These are phyloP conservation scores for Lepidonotus clava DNA, from an alignment of 2,888 invertebrate species.

Conservation along the genomic window DNA sequence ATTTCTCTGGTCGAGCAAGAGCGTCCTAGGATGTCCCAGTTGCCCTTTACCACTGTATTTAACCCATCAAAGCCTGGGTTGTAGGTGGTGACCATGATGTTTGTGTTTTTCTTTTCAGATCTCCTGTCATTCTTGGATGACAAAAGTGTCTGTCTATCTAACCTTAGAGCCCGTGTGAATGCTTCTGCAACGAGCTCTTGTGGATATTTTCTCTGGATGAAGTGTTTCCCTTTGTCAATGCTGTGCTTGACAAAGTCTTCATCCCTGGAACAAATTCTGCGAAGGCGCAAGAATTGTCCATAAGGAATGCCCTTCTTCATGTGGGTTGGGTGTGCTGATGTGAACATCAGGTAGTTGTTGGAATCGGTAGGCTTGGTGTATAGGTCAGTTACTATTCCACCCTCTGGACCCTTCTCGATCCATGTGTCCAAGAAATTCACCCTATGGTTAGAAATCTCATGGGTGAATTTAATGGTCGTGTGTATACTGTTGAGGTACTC, in stretches of 20 bases:
- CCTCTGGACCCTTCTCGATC: neutral
- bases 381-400: neutral
- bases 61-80: neutral
- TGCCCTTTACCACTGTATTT: neutral
- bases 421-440: neutral
- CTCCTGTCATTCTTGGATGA: neutral
- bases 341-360: too few species aligned
- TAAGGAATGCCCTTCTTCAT: too few species aligned
- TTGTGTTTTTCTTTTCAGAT: neutral
- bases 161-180: too few species aligned
- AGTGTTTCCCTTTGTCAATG: too few species aligned
- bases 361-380: neutral
- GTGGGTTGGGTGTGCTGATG: too few species aligned
- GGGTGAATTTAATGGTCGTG: neutral
- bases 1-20: neutral
- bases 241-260: too few species aligned
- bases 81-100: neutral
- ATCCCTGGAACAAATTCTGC: too few species aligned
- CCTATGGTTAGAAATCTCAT: neutral
- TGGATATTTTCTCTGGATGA: too few species aligned
- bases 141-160: neutral
- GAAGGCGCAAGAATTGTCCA: too few species aligned
- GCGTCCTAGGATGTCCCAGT: neutral
- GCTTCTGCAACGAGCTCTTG: too few species aligned
- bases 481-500: neutral